phyloP scores from a whole-genome alignment of 2,113 vertebrate species.

The Atherinomorus stipes region DNA sequence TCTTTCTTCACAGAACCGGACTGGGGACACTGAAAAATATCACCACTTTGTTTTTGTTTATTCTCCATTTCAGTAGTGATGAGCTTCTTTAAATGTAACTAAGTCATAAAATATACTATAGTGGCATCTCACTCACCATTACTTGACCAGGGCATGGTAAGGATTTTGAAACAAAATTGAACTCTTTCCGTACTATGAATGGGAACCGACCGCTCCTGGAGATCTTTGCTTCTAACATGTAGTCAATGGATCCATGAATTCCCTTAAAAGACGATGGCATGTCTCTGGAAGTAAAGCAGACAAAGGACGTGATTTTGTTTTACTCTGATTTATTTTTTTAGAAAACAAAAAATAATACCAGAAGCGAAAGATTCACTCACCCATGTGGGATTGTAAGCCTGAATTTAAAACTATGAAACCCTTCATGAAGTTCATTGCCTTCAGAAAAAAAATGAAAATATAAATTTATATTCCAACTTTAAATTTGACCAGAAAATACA shows the following conservation, averaged over 20 bases:
- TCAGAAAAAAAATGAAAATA: background rate
- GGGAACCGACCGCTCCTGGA: slow-evolving; percentile 58
- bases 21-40: slow-evolving; percentile 54
- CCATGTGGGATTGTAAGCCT: slow-evolving; percentile 63
- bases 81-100: no score
- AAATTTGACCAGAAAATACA: no score
- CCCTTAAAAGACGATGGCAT: slow-evolving; percentile 75
- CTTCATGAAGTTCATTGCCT: slow-evolving; percentile 58
- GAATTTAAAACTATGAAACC: slow-evolving; percentile 70
- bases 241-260: slow-evolving; percentile 52
- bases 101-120: background rate
- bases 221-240: slow-evolving; percentile 68
- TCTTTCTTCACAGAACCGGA: slow-evolving; percentile 55
- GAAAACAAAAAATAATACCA: background rate
- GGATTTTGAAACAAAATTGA: slow-evolving; percentile 55
- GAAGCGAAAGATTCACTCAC: slow-evolving; percentile 46
- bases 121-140: background rate
- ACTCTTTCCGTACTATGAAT: background rate
- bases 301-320: background rate
- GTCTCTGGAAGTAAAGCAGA: slow-evolving; percentile 45
- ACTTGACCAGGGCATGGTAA: background rate
- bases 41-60: background rate
- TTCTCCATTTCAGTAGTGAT: no score
- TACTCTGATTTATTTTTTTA: background rate
- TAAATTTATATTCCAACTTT: no score